These are phyloP conservation scores for Choreutis nemorana DNA, from an alignment of 2,888 invertebrate species.

Conservation along the genomic window DNA sequence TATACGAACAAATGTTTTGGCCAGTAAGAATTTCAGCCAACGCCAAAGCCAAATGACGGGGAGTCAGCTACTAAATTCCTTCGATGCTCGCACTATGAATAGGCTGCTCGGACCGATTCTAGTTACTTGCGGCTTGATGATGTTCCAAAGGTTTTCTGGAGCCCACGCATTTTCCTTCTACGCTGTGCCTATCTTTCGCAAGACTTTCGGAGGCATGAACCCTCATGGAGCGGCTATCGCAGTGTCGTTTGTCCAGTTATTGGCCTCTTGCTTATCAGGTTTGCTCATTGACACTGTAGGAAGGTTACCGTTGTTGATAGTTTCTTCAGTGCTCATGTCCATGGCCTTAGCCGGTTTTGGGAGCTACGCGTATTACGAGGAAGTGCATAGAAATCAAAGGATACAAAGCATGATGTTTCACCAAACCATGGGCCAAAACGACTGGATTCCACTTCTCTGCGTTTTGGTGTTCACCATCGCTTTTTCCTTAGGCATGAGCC, in stretches of 20 bases:
- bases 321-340: constrained; percentile 85
- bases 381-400: constrained; percentile 66
- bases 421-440: constrained; percentile 68
- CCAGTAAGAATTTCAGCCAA: constrained; percentile 59
- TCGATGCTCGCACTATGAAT: constrained; percentile 54
- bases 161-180: constrained; percentile 87
- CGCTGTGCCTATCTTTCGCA: constrained; percentile 85
- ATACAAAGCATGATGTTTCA: constrained; percentile 60
- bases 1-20: constrained; percentile 72
- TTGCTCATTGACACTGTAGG: constrained; percentile 88
- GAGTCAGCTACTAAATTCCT: constrained; percentile 42
- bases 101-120: constrained; percentile 74
- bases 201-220: constrained; percentile 82
- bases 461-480: constrained; percentile 85
- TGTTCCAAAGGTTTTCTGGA: constrained; percentile 86
- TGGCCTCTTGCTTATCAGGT: constrained; percentile 84
- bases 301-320: constrained; percentile 81
- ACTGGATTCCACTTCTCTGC: constrained; percentile 85
- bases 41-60: constrained; percentile 52
- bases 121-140: constrained; percentile 87
- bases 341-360: constrained; percentile 87
- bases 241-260: constrained; percentile 83
- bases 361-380: constrained; percentile 83
- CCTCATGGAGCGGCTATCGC: constrained; percentile 86
- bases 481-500: constrained; percentile 87